These are phyloP conservation scores for Marronus borbonicus DNA, from an alignment of 2,888 invertebrate species.

Conservation along the genomic window DNA sequence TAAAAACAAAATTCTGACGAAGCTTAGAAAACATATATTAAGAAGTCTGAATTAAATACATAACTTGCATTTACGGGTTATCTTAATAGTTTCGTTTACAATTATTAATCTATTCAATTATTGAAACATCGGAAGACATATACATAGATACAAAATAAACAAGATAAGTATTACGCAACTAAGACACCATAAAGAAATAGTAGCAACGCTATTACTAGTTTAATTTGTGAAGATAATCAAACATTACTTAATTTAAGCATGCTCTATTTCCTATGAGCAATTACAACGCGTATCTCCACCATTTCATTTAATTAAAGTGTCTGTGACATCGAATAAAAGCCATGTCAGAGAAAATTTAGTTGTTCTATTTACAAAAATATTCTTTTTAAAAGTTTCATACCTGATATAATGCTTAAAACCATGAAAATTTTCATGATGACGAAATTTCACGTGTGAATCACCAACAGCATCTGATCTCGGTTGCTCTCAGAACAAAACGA, in stretches of 20 bases:
- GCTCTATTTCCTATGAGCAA: constrained; percentile 20
- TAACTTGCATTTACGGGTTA: no score
- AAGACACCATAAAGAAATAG: no score
- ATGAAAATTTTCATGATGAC: background rate
- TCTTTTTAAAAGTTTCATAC: constrained; percentile 9
- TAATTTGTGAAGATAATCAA: constrained; percentile 7
- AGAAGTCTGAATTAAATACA: no score
- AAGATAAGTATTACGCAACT: no score
- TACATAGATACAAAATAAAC: no score
- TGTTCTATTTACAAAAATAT: background rate
- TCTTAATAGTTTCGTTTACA: no score
- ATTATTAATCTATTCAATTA: no score
- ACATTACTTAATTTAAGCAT: constrained; percentile 14
- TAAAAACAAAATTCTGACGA: no score
- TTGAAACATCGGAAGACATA: no score
- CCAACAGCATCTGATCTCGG: background rate
- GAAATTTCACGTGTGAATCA: no score
- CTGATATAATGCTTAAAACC: constrained; percentile 6
- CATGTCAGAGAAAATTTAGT: background rate
- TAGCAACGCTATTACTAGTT: background rate
- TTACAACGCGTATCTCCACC: background rate
- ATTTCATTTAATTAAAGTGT: constrained; percentile 5
- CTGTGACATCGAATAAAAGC: background rate
- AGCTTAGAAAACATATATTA: no score
- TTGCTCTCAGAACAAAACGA: background rate